These are phyloP conservation scores for Furnarius figulus DNA, from an alignment of 2,113 vertebrate genomes.

Conservation along the genomic window DNA sequence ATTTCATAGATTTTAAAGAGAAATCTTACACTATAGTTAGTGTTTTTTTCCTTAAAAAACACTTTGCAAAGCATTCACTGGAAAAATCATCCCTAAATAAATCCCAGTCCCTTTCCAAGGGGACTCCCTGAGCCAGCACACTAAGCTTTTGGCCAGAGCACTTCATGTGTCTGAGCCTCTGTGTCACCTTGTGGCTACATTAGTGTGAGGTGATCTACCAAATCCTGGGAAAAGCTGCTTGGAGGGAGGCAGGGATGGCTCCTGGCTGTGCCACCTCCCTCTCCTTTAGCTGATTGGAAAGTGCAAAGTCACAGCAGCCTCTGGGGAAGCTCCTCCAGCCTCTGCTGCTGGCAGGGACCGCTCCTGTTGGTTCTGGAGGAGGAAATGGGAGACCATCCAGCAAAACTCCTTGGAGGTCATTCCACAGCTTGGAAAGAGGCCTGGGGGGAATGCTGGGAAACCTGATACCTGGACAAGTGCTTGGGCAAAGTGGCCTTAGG, in stretches of 20 bases:
- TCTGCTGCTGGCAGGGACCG: neutral
- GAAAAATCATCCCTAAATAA: neutral
- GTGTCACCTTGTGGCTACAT: fast-evolving
- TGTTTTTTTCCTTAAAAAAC: too few relatives aligned
- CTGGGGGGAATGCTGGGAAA: neutral
- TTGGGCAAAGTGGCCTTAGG: neutral
- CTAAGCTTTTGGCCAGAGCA: neutral
- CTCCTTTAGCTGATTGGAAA: fast-evolving
- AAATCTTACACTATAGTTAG: fast-evolving
- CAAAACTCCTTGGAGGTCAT: neutral
- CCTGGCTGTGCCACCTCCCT: fast-evolving
- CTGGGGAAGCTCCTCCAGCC: neutral
- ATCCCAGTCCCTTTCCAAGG: neutral
- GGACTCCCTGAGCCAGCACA: neutral
- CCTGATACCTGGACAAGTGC: neutral
- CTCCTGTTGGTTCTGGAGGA: neutral
- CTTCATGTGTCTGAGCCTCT: fast-evolving
- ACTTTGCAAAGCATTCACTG: neutral
- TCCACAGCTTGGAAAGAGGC: neutral
- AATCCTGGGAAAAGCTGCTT: neutral
- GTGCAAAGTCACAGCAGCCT: neutral
- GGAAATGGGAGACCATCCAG: neutral
- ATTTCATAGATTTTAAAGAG: neutral
- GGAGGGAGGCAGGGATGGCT: neutral
- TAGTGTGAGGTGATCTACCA: neutral